Base-by-base conservation (phyloP, 2,888 invertebrate species). In the Lycaena phlaeas region DNA sequence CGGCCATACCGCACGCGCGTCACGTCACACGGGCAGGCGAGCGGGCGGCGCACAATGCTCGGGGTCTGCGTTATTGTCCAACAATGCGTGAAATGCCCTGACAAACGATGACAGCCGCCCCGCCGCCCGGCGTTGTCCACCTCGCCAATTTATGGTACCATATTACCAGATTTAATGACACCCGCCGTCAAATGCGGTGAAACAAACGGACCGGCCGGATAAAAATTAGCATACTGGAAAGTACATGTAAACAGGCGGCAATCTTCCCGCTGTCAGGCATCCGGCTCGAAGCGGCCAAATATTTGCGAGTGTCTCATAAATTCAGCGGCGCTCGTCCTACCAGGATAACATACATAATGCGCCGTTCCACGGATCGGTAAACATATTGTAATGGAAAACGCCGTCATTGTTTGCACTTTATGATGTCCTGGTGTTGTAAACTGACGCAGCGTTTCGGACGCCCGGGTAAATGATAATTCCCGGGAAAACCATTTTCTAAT, bases 301-400 rank as follows among this genome's bases (percentile, higher is more conserved):
- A 84, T 84, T 84, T 84, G 74, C 79, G 55, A 56, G 77, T 68
- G 74, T 67, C 71, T 76, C 81, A 82, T 84, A 84, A 84, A 84
- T 84, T 73, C 65, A 66, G 62, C 64, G 66, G 73, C 66, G 70
- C 73, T 68, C 71, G 69, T 69, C 73, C 71, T 61, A 65, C 72
- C 73, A 67, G 82, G 79, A 78, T 79, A 82, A 84, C 84, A 84
- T 71, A 81, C 77, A 84, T 84, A 84, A 84, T 81, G 71, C 84
- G 73, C 66, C 63, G 70, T 75, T 64, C 76, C 71, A 72, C 76
- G 82, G 79, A 78, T 84, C 77, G 81, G 82, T 74, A 84, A 84
- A 84, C 84, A 84, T 82, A 84, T 84, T 84, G 82, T 84, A 84
- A 84, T 84, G 82, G 84, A 82, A 84, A 84, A 79, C 76, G 78